These are phyloP conservation scores for Prenolepis imparis DNA, from an alignment of 2,888 invertebrate genomes.

Conservation along the genomic window DNA sequence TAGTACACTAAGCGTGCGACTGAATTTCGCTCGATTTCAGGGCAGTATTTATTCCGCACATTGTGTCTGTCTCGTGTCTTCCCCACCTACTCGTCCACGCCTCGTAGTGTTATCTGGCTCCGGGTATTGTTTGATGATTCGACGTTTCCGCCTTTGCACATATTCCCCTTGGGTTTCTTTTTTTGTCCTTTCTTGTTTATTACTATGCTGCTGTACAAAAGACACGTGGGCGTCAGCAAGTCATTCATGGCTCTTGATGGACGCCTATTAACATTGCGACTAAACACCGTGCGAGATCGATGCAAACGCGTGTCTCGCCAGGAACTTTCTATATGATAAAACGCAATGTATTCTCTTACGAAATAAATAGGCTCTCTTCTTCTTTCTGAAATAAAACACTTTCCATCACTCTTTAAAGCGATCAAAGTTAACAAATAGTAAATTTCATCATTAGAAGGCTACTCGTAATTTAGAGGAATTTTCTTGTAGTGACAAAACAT, in stretches of 20 bases:
- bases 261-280: slow-evolving; percentile 38
- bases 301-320: slow-evolving; percentile 27
- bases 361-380: slow-evolving; percentile 5
- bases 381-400: background rate
- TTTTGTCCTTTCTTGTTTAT: background rate
- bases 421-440: slow-evolving; percentile 36
- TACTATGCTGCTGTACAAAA: slow-evolving; percentile 27
- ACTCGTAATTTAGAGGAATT: slow-evolving; percentile 8
- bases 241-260: slow-evolving; percentile 38
- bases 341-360: background rate
- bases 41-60: slow-evolving; percentile 80
- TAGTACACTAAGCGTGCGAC: slow-evolving; percentile 74
- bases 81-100: slow-evolving; percentile 77
- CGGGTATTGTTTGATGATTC: slow-evolving; percentile 74
- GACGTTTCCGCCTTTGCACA: slow-evolving; percentile 68
- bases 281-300: slow-evolving; percentile 52
- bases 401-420: slow-evolving; percentile 27
- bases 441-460: slow-evolving; percentile 8
- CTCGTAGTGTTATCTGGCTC: slow-evolving; percentile 73
- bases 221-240: slow-evolving; percentile 28
- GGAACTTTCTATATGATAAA: slow-evolving; percentile 34
- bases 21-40: slow-evolving; percentile 81
- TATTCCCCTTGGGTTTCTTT: slow-evolving; percentile 17
- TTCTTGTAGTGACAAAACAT: background rate
- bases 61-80: slow-evolving; percentile 73